These are phyloP conservation scores for Ceyx cyanopectus DNA, from an alignment of 2,113 vertebrate genomes.

Conservation along the genomic window DNA sequence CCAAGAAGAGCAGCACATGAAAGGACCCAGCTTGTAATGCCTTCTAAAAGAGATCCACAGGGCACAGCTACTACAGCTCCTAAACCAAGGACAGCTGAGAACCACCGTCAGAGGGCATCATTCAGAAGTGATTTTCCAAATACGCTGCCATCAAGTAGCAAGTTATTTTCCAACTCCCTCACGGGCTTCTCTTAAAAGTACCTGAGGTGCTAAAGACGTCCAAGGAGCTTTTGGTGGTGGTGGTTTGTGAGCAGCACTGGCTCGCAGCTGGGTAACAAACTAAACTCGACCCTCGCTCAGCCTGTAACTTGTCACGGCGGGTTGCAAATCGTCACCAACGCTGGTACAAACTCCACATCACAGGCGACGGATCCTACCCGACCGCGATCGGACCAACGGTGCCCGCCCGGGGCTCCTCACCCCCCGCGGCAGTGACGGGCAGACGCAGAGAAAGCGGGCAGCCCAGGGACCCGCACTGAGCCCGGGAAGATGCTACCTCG, in stretches of 20 bases:
- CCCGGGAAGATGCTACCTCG: background rate
- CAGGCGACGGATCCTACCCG: background rate
- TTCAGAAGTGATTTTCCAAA: constrained; percentile 3
- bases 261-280: background rate
- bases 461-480: background rate
- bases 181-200: background rate
- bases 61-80: background rate
- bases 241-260: no score
- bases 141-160: background rate
- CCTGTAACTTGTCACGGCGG: background rate
- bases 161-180: constrained; percentile 23
- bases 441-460: background rate
- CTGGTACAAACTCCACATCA: background rate
- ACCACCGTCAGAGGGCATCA: constrained; percentile 3
- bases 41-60: background rate
- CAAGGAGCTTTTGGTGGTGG: no score
- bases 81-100: background rate
- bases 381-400: background rate
- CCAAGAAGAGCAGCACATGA: background rate
- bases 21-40: background rate
- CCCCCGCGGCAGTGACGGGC: background rate
- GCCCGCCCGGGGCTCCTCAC: background rate
- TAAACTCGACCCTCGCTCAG: background rate
- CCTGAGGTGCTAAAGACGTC: background rate
- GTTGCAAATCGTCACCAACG: background rate